Conservation (phyloP, 2,888 invertebrate species). For the Agapostemon virescens region DNA sequence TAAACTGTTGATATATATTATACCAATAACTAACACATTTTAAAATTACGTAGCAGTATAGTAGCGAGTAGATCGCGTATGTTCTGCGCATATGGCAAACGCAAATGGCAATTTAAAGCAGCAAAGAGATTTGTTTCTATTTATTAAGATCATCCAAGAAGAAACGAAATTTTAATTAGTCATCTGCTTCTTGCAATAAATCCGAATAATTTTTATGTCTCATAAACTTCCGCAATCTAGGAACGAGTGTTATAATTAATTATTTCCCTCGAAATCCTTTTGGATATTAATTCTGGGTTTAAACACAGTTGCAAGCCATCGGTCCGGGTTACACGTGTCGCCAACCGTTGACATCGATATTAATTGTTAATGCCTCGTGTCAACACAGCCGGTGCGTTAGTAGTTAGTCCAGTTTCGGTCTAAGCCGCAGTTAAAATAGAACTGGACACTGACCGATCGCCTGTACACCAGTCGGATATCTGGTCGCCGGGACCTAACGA, state of each 20-base stretch:
- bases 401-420: slow-evolving; percentile 67
- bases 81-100: no score
- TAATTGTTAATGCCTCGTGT: slow-evolving; percentile 66
- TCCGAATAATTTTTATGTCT: no score
- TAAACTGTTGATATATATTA: not conserved
- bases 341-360: slow-evolving; percentile 18
- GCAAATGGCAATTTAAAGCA: no score
- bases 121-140: no score
- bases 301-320: not conserved
- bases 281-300: not conserved
- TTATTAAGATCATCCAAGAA: no score
- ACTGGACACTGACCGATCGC: slow-evolving; percentile 77
- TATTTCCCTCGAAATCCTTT: not conserved
- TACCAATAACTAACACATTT: not conserved
- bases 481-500: slow-evolving; percentile 66
- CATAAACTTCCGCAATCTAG: no score
- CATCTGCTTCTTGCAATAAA: no score
- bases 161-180: no score
- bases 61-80: not conserved
- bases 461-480: slow-evolving; percentile 68
- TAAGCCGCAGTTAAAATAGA: slow-evolving; percentile 77
- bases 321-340: slow-evolving; percentile 17
- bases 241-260: no score
- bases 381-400: slow-evolving; percentile 63
- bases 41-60: not conserved